A percentile compares a stretch with the other conserved stretches of the same genome.
Conservation (phyloP, 2,797 vertebrate species). For the Emys orbicularis region DNA sequence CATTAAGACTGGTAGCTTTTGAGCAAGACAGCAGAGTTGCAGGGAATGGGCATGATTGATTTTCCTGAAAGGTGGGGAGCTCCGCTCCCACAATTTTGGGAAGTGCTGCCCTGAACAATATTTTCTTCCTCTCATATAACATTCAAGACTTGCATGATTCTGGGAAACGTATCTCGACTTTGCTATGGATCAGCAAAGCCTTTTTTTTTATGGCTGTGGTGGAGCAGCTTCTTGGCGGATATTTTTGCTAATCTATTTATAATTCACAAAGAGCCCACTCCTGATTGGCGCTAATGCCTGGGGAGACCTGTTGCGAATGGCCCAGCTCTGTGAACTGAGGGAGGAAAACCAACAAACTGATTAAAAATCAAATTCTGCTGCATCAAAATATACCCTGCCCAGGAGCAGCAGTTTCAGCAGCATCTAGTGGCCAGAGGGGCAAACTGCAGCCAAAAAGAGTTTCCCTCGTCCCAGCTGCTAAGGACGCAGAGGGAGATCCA, state of each 20-base stretch:
- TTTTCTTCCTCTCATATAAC: not conserved
- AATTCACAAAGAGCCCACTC: not conserved
- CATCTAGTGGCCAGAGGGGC: slow-evolving; percentile 9
- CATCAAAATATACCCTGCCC: not conserved
- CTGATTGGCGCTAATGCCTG: not conserved
- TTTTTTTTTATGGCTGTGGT: not conserved
- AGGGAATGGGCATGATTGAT: not conserved
- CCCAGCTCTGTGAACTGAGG: not conserved
- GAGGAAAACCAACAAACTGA: not conserved
- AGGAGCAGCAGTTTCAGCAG: not conserved
- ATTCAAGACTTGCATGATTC: not conserved
- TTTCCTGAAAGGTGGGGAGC: not conserved
- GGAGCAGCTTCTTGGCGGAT: not conserved
- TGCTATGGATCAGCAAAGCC: not conserved
- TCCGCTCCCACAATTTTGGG: too few relatives aligned
- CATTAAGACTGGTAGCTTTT: not conserved
- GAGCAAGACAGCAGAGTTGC: too few relatives aligned
- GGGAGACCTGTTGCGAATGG: not conserved
- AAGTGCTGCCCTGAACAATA: not conserved
- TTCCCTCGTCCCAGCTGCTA: accelerated
- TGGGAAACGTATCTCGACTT: not conserved
- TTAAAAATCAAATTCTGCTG: not conserved
- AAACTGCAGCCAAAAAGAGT: accelerated
- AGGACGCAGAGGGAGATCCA: accelerated
- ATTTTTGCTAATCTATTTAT: not conserved